Evolutionary conservation across 2,797 vertebrate genomes (phyloP).

Genomic region (Buphagus erythrorhynchus): DNA sequence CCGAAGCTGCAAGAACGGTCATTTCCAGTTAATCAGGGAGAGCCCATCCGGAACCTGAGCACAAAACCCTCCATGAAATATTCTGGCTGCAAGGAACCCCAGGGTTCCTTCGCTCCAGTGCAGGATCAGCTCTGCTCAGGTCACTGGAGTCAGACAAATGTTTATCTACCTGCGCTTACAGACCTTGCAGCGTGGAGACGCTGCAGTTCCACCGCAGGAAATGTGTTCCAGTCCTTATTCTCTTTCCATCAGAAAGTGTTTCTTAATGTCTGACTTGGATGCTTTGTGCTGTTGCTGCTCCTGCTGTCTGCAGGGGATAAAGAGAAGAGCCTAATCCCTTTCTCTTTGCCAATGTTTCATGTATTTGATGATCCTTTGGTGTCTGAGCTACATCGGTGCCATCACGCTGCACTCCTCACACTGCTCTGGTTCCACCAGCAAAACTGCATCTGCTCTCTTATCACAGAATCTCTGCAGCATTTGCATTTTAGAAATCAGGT

Average conservation of each 20-base stretch:
- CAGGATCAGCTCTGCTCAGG: neutral
- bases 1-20: neutral
- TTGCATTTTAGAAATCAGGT: neutral
- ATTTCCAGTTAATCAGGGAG: neutral
- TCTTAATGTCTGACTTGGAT: neutral
- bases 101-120: neutral
- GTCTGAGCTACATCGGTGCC: neutral
- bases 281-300: neutral
- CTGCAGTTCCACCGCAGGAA: neutral
- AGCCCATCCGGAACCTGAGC: neutral
- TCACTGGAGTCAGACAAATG: neutral
- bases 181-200: neutral
- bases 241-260: neutral
- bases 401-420: neutral
- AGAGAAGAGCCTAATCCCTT: neutral
- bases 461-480: neutral
- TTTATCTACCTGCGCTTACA: neutral
- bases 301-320: neutral
- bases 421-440: neutral
- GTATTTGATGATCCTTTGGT: neutral
- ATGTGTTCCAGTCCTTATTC: neutral
- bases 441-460: neutral
- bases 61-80: neutral
- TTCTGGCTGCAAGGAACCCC: neutral
- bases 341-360: neutral